Percentiles rank a stretch among this genome's conserved stretches.
Evolutionary conservation across 2,888 invertebrate species (phyloP).

Genomic region (Acleris holmiana): DNA sequence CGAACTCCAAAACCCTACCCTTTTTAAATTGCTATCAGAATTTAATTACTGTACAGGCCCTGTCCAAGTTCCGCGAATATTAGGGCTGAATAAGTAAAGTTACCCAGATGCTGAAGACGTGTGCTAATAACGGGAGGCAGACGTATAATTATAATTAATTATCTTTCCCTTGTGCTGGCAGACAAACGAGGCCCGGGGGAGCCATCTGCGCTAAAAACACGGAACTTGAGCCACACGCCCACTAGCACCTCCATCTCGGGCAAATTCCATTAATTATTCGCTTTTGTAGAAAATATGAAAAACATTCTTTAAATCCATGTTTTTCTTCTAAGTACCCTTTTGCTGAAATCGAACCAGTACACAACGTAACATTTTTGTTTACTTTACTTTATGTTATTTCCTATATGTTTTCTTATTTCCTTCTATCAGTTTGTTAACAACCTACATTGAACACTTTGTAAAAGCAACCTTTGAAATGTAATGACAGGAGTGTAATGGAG

Average conservation of each 20-base stretch:
- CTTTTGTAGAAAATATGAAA: not conserved
- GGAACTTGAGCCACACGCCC: slow-evolving; percentile 63
- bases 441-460: not conserved
- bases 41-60: slow-evolving; percentile 12
- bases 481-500: slow-evolving; percentile 35
- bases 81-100: slow-evolving; percentile 15
- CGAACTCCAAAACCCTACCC: not conserved
- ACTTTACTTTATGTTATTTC: too few relatives aligned
- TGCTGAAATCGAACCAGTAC: too few relatives aligned
- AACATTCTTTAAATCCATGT: too few relatives aligned
- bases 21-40: slow-evolving; percentile 4
- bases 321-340: too few relatives aligned
- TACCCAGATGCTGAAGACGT: slow-evolving; percentile 35
- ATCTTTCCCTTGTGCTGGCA: slow-evolving; percentile 65
- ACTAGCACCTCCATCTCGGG: slow-evolving; percentile 13
- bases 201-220: slow-evolving; percentile 66
- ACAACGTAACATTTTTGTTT: too few relatives aligned
- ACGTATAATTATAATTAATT: slow-evolving; percentile 76
- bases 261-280: slow-evolving; percentile 8
- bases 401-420: not conserved
- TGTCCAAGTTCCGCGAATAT: slow-evolving; percentile 12
- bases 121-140: slow-evolving; percentile 54
- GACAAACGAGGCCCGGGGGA: slow-evolving; percentile 71
- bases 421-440: not conserved
- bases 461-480: not conserved